Percentiles rank a stretch among this genome's conserved stretches.
Conservation (phyloP, 2,113 vertebrate species). For the Neolamprologus fasciatus region DNA sequence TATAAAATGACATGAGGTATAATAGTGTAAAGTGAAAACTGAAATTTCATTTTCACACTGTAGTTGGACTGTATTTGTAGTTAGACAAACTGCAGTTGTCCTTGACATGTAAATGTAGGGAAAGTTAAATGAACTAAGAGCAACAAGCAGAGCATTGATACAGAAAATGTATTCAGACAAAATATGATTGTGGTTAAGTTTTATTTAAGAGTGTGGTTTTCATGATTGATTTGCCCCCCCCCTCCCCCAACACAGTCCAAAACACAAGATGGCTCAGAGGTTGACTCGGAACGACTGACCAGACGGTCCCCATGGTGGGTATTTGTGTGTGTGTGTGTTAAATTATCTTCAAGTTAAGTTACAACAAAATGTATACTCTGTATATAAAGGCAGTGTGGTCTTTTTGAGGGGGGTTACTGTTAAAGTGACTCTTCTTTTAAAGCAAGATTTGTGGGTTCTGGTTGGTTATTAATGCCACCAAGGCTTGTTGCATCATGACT, state of each 20-base stretch:
- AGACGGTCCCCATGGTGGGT: constrained; percentile 68
- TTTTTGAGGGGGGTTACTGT: neutral
- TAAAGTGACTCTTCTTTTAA: neutral
- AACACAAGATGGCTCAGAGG: constrained; percentile 45
- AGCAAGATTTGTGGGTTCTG: neutral
- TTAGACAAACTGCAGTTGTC: neutral
- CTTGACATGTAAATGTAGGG: rapidly evolving
- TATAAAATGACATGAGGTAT: neutral
- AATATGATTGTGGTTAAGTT: neutral
- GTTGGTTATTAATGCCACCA: neutral
- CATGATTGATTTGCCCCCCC: neutral
- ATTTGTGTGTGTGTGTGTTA: neutral
- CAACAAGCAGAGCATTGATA: rapidly evolving
- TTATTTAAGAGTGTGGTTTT: neutral
- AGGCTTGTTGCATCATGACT: neutral
- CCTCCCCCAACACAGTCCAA: constrained; percentile 43
- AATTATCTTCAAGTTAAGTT: neutral
- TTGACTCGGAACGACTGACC: constrained; percentile 57
- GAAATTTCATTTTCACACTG: rapidly evolving
- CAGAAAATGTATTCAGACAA: neutral
- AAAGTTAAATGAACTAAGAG: neutral
- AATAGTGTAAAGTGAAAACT: neutral
- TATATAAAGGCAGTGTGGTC: neutral
- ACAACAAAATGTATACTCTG: neutral
- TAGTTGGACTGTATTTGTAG: neutral